These are phyloP conservation scores for Drosophila sordidula DNA, from an alignment of 2,888 invertebrate genomes.

Conservation along the genomic window DNA sequence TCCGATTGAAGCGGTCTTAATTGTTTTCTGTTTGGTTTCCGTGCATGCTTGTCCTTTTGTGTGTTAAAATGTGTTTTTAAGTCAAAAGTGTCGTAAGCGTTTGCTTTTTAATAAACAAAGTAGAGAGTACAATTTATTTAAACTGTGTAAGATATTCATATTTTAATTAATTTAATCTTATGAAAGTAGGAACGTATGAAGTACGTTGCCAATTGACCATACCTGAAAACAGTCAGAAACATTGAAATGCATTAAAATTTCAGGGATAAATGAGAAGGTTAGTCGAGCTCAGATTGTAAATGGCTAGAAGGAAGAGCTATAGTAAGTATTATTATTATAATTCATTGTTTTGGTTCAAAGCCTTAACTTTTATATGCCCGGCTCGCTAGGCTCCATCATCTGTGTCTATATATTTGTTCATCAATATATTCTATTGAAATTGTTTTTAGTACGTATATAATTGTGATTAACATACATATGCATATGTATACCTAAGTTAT, in stretches of 20 bases:
- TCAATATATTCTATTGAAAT: constrained; percentile 26
- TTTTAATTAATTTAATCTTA: not conserved
- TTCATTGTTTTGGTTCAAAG: not conserved
- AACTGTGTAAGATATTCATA: constrained; percentile 18
- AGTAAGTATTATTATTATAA: not conserved
- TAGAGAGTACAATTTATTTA: constrained; percentile 13
- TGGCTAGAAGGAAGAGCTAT: not conserved
- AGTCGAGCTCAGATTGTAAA: constrained; percentile 4
- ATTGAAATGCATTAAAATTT: not conserved
- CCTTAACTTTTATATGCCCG: constrained; percentile 8
- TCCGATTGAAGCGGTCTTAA: no score
- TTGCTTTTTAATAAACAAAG: not conserved
- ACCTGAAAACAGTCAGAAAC: not conserved
- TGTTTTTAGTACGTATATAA: constrained; percentile 28
- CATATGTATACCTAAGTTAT: constrained; percentile 18
- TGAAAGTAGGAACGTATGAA: not conserved
- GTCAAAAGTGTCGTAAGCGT: no score
- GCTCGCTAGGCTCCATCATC: constrained; percentile 3
- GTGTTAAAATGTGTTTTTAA: no score
- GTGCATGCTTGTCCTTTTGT: no score
- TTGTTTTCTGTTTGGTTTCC: no score
- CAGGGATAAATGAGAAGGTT: not conserved
- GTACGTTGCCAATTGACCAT: no score
- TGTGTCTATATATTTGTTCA: not conserved
- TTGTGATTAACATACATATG: constrained; percentile 8